These are phyloP conservation scores for Cremastobaeus sp. DNA, from an alignment of 2,888 invertebrate species.

Conservation along the genomic window DNA sequence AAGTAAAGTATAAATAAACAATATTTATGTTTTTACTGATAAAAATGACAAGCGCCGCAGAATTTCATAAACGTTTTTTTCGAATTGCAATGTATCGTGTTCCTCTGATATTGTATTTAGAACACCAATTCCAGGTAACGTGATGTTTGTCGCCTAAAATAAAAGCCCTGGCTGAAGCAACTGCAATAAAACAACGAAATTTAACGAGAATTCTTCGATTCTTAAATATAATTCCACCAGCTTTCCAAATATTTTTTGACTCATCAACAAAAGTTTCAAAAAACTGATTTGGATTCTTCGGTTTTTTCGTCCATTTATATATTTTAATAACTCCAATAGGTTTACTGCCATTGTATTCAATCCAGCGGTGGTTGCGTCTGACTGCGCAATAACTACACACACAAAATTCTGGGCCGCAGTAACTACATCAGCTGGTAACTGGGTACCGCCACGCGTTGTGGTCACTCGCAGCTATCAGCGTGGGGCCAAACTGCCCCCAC, in stretches of 20 bases:
- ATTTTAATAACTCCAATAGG: conserved; percentile 4
- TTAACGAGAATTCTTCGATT: background rate
- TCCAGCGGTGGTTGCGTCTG: no score
- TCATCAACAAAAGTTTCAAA: conserved; percentile 7
- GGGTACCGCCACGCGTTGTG: no score
- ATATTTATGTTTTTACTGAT: no score
- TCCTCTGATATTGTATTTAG: background rate
- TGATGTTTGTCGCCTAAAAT: conserved; percentile 3
- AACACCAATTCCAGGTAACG: background rate
- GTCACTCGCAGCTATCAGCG: no score
- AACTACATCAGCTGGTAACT: no score
- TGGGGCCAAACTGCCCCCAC: no score
- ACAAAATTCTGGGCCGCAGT: no score
- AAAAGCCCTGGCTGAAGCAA: conserved; percentile 1
- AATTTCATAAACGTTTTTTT: background rate
- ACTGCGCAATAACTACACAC: no score
- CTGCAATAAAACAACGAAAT: background rate
- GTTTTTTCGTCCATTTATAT: background rate
- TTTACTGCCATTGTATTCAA: background rate
- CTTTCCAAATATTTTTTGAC: background rate
- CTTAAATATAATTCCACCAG: background rate
- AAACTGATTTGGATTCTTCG: background rate
- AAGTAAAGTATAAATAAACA: no score
- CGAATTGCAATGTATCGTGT: background rate
- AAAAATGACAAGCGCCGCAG: no score